Evolutionary conservation across 53 echinoderm and acorn worm species (phyloP).

Genomic region (Crossaster papposus): DNA sequence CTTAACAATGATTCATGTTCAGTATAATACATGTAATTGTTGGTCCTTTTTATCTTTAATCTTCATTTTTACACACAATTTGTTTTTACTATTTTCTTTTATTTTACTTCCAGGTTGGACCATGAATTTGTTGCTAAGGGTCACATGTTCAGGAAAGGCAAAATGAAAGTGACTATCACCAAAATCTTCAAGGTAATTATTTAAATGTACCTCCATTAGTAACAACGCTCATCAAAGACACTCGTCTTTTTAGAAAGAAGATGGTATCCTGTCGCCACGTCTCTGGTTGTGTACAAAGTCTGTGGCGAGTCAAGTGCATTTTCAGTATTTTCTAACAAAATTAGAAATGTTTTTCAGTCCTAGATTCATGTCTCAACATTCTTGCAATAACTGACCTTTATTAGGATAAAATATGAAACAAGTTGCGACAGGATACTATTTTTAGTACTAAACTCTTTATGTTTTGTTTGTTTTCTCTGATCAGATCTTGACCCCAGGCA

Average conservation of each 20-base stretch:
- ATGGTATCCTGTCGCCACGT: no score
- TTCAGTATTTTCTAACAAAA: no score
- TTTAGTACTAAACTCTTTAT: no score
- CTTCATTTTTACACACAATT: neutral
- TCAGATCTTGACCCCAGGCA: constrained; percentile 77
- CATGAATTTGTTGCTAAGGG: constrained; percentile 94
- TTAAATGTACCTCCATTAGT: neutral
- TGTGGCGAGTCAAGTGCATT: no score
- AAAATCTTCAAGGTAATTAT: constrained; percentile 86
- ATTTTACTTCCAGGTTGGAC: constrained; percentile 74
- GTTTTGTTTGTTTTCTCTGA: neutral
- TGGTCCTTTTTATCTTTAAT: neutral
- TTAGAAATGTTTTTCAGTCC: no score
- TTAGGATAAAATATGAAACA: no score
- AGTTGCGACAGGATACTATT: no score
- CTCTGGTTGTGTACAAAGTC: no score
- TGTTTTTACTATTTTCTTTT: neutral
- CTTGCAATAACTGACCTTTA: no score
- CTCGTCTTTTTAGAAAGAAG: no score
- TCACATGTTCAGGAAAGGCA: constrained; percentile 97
- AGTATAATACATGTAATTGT: neutral
- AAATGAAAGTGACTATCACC: constrained; percentile 86
- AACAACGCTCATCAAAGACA: no score
- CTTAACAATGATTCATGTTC: neutral
- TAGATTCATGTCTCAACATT: no score